A percentile compares a stretch with the other conserved stretches of the same genome.
These are phyloP conservation scores for Semotilus atromaculatus DNA, from an alignment of 2,797 vertebrate genomes.

Conservation along the genomic window DNA sequence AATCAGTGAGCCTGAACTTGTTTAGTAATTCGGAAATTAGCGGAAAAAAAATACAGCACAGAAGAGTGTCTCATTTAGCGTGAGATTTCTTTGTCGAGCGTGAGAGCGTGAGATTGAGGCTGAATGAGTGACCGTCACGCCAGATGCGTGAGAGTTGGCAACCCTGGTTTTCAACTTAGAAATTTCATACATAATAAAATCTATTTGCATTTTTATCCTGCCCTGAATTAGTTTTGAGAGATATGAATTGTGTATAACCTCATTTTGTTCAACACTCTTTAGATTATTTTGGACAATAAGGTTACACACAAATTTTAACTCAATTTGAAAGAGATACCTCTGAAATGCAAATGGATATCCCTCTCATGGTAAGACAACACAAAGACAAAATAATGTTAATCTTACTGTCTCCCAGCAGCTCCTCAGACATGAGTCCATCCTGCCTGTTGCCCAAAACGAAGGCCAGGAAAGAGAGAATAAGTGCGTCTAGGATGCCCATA, in stretches of 20 bases:
- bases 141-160: no score
- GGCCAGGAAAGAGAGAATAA: conserved; percentile 97
- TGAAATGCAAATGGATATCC: not conserved
- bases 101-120: no score
- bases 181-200: not conserved
- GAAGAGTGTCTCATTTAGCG: no score
- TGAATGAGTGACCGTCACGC: no score
- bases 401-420: conserved; percentile 98
- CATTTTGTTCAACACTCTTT: not conserved
- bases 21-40: no score
- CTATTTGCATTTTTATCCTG: not conserved
- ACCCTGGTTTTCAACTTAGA: not conserved
- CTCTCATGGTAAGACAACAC: not conserved
- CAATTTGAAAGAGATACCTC: not conserved
- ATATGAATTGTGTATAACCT: not conserved
- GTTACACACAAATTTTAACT: not conserved
- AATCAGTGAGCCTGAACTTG: no score
- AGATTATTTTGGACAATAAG: not conserved
- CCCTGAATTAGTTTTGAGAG: not conserved
- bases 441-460: conserved; percentile 98
- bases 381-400: conserved; percentile 63
- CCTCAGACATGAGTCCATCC: conserved; percentile 95
- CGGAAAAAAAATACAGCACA: no score
- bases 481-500: conserved; percentile 97
- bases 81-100: no score